A percentile compares a stretch with the other conserved stretches of the same genome.
These are phyloP conservation scores for Acromyrmex echinatior DNA, from an alignment of 1,140 invertebrate genomes.

Conservation along the genomic window DNA sequence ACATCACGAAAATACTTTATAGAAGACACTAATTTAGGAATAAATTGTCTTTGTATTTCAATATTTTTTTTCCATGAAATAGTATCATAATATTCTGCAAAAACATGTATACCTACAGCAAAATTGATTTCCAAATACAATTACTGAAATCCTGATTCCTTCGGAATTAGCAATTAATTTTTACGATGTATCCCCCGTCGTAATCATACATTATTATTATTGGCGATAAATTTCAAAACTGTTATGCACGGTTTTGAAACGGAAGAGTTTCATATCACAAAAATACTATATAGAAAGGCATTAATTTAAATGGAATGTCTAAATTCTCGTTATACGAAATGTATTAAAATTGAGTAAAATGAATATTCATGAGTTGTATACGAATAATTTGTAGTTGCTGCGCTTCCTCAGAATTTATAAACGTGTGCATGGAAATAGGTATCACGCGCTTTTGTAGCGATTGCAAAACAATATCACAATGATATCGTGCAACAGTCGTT, in stretches of 20 bases:
- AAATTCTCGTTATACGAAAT: background rate
- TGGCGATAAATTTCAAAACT: background rate
- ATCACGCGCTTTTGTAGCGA: slow-evolving; percentile 9
- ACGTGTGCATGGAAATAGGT: background rate
- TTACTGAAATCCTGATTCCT: background rate
- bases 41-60: background rate
- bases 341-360: background rate
- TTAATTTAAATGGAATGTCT: slow-evolving; percentile 19
- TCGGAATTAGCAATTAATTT: slow-evolving; percentile 21
- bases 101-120: no score
- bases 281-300: slow-evolving; percentile 8
- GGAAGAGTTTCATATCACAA: background rate
- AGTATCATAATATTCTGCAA: background rate
- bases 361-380: background rate
- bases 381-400: background rate
- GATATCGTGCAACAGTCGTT: background rate
- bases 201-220: slow-evolving; percentile 2
- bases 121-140: slow-evolving; percentile 7
- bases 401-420: background rate
- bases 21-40: background rate
- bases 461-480: slow-evolving; percentile 33
- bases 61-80: background rate
- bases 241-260: background rate
- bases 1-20: background rate
- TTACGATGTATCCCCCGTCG: slow-evolving; percentile 2